phyloP scores from a whole-genome alignment of 2,113 vertebrate genomes.

The Anseranas semipalmata region DNA sequence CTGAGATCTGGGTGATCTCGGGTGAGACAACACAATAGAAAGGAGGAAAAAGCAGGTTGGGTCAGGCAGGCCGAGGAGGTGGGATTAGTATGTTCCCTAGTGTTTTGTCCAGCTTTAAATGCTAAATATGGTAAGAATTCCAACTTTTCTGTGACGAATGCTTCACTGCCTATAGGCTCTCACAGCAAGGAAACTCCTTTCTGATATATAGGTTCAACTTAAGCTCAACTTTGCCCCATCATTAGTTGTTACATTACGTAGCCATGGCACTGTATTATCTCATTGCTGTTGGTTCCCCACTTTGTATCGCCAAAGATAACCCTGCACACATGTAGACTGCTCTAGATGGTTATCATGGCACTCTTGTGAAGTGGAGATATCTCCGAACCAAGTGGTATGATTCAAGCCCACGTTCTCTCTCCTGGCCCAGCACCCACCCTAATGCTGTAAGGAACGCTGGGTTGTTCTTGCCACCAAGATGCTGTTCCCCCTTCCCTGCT shows the following conservation, averaged over 20 bases:
- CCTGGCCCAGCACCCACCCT: not conserved
- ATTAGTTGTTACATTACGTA: not conserved
- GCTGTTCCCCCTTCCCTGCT: not conserved
- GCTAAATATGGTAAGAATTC: not conserved
- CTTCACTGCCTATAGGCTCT: not conserved
- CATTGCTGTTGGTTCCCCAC: not conserved
- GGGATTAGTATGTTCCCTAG: not conserved
- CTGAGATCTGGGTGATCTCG: not conserved
- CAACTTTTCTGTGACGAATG: not conserved
- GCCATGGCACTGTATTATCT: not conserved
- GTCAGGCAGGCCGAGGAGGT: rapidly evolving
- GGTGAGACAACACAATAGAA: not conserved
- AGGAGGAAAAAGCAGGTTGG: not conserved
- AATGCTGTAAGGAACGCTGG: not conserved
- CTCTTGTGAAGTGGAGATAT: not conserved
- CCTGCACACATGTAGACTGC: not conserved
- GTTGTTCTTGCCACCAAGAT: not conserved
- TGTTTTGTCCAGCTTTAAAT: not conserved
- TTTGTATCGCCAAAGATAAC: not conserved
- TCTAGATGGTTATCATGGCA: not conserved
- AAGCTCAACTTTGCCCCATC: not conserved
- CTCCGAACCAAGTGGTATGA: not conserved
- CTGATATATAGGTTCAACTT: not conserved
- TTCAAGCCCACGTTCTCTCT: not conserved
- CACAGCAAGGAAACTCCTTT: not conserved